Evolutionary conservation across 1,140 invertebrate genomes (phyloP).

Genomic region (Bombus sibiricus): DNA sequence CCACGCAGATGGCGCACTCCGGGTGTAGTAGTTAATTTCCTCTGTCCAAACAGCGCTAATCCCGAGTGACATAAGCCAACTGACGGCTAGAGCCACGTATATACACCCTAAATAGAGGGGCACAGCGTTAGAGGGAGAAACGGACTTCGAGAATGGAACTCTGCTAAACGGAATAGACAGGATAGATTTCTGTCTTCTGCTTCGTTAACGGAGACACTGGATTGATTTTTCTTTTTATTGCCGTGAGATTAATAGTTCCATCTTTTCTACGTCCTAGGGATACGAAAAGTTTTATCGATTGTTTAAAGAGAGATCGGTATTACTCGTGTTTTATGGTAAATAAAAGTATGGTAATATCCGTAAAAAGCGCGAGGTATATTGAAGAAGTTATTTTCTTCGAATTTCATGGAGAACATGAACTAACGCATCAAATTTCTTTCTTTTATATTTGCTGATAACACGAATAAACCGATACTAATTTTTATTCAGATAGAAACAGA

Average conservation of each 20-base stretch:
- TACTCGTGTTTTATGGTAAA: not conserved
- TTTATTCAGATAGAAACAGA: too few relatives aligned
- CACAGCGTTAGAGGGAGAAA: conserved; percentile 17
- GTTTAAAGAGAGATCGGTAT: not conserved
- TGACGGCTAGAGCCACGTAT: conserved; percentile 67
- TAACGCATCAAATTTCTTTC: too few relatives aligned
- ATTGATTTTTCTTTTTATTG: not conserved
- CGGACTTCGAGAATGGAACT: conserved; percentile 19
- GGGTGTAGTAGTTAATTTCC: conserved; percentile 80
- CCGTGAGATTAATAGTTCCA: not conserved
- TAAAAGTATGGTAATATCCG: not conserved
- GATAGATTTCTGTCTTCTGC: conserved; percentile 22
- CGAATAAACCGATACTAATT: too few relatives aligned
- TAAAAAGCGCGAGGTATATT: not conserved
- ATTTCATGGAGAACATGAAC: too few relatives aligned
- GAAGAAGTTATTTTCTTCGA: not conserved
- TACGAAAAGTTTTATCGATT: not conserved
- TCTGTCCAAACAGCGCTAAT: conserved; percentile 82
- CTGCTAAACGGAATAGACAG: conserved; percentile 32
- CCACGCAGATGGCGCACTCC: conserved; percentile 71
- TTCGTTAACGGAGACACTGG: not conserved
- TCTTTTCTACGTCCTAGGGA: not conserved
- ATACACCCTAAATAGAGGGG: conserved; percentile 67
- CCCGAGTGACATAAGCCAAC: conserved; percentile 81
- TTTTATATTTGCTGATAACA: too few relatives aligned